Base-by-base conservation (phyloP, 2,888 invertebrate species). In the Hypolimnas misippus region DNA sequence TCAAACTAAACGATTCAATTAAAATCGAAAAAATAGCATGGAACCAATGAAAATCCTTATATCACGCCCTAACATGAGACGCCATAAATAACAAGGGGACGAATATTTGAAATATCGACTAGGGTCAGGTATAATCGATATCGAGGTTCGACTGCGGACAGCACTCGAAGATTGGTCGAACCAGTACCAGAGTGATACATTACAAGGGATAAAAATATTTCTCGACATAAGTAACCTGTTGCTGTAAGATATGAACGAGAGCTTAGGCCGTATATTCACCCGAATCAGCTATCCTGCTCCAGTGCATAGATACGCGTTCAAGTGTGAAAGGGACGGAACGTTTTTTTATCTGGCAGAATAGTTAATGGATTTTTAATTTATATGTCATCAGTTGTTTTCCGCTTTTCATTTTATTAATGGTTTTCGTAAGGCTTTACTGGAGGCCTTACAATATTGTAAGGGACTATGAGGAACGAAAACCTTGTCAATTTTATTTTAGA, bases 201-300 rank as follows among this genome's bases (percentile, higher is more conserved):
- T 88, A 84, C 76, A 72, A 73, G 72, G 82, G 82, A 85, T 87
- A 84, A 87, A 87, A 90, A 89, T 89, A 88, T 89, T 84, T 87
- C 84, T 81, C 81, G 76, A 77, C 78, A 76, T 70, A 76, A 74
- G 77, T 68, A 68, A 90, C 90, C 90, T 90, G 90, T 90, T 90
- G 90, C 87, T 78, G 62, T 60, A 70, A 73, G 79, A 80, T 80
- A 80, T 79, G 79, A 78, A 72, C 72, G 75, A 79, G 73, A 75
- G 76, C 62, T 66, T 63, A 68, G 59, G 64, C 63, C 49, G 59
- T 65, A 42, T 65, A 63, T 67, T 58, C 51, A 60, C 62, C 51
- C 53, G 63, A 69, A 69, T 61, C 58, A 67, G 55, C 62, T 64
- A 46, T 62, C 50, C 55, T 42, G 19, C 62, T 63, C 14, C 51